phyloP scores from a whole-genome alignment of 2,888 invertebrate species.

The Orthonevra nobilis region DNA sequence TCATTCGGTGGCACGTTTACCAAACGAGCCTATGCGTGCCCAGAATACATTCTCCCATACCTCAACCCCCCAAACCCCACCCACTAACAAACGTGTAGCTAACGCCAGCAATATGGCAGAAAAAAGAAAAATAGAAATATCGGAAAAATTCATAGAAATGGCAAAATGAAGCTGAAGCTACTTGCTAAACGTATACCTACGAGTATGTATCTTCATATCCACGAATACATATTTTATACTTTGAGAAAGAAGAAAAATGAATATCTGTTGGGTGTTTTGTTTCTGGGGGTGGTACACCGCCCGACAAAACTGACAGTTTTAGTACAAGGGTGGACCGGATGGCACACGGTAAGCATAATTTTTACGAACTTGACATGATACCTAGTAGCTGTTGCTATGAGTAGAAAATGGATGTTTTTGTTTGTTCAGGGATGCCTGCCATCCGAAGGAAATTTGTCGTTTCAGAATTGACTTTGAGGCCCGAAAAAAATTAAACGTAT shows the following conservation, averaged over 20 bases:
- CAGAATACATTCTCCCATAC: conserved; percentile 77
- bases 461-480: conserved; percentile 39
- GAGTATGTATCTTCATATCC: conserved; percentile 15
- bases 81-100: neutral
- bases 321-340: conserved; percentile 42
- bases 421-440: conserved; percentile 15
- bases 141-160: conserved; percentile 57
- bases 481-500: conserved; percentile 8
- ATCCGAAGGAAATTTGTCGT: conserved; percentile 10
- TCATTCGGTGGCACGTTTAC: conserved; percentile 78
- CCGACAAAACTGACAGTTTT: conserved; percentile 6
- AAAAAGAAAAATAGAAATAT: conserved; percentile 6
- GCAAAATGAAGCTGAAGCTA: conserved; percentile 55
- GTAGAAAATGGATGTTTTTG: conserved; percentile 42
- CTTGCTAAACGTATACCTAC: conserved; percentile 56
- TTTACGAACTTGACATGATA: conserved; percentile 56
- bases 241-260: conserved; percentile 13
- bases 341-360: conserved; percentile 53
- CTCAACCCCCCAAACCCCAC: conserved; percentile 6
- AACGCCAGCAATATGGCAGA: neutral
- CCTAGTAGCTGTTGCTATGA: conserved; percentile 14
- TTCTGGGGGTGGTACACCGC: conserved; percentile 21
- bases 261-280: conserved; percentile 48
- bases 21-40: conserved; percentile 79
- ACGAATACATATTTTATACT: conserved; percentile 40